Base-by-base conservation (phyloP, 1,140 invertebrate genomes). In the Chymomyza costata region DNA sequence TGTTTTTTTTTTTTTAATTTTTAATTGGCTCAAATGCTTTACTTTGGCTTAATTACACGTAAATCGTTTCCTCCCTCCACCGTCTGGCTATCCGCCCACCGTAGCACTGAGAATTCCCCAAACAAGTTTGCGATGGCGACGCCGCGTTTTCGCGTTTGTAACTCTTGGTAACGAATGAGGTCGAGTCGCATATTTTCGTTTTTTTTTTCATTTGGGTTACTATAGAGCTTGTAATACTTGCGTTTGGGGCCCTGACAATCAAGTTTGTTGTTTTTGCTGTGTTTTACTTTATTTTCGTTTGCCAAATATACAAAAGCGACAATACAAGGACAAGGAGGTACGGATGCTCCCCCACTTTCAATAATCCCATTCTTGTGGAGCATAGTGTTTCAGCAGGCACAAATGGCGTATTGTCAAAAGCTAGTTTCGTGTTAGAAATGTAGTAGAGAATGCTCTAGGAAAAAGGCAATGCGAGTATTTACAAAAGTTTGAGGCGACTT, bases 161-260 rank as follows among this genome's bases (percentile, higher is more conserved):
- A 80, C 74, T 73, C 64, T 65, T 67, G 73, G 73, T 64, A 73
- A 80, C 73, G 73, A 80, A 80, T 80, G 73, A 81, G 73, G 55
- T 80, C 74, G 74, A 39, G 46, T 53, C 58, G 48, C 40, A 40
- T 53, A 52, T 17, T 54, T 21, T 50, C 38, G 43, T 43, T 44
- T 48, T n/a, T n/a, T n/a, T n/a, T n/a, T n/a, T n/a, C n/a, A n/a
- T n/a, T 56, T 56, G 48, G 43, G 65, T 68, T 61, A 55, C 61
- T 68, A 64, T 60, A 65, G 61, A 32, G 37, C 47, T 55, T 66
- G 48, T 63, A 62, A 34, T 34, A 34, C 32, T n/a, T 34, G 21
- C 3, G 13, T 34, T 34, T 34, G 8, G 3, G 3, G 53, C 46
- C 45, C 57, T 64, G 37, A 18, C 52, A 40, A 53, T 39, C 13